Evolutionary conservation across 2,797 vertebrate genomes (phyloP), one percentile per base, ranked within the genome.

Genomic region (Brotula barbata): DNA sequence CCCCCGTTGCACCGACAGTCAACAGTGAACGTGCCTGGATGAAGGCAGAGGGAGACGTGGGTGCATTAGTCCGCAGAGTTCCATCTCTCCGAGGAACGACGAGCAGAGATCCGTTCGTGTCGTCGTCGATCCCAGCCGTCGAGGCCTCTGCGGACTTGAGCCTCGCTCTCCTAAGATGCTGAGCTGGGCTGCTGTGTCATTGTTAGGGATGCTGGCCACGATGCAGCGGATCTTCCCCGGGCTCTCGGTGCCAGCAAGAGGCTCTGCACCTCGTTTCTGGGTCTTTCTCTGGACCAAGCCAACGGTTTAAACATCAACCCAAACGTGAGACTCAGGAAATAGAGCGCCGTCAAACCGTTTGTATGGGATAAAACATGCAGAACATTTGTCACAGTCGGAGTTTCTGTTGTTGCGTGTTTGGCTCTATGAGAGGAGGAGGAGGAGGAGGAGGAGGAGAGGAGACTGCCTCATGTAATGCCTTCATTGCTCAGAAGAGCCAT

Each of bases 111-210:
- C 59, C 69, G 76, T 64, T 65, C 22, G 28, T 59, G 54, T n/a
- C n/a, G n/a, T n/a, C n/a, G n/a, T n/a, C n/a, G n/a, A n/a, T n/a
- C n/a, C 56, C 58, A 48, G 54, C 47, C 59, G 33, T 36, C 6
- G 12, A 31, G 44, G 14, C 61, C n/a, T 43, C 41, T 75, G 50
- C 65, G 25, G 47, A 17, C 8, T 42, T 13, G 12, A 60, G 40
- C 56, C 20, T 45, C 20, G 45, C 21, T 40, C 50, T 68, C 50
- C 55, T 22, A 62, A 68, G 49, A 62, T 50, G 56, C 64, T 52
- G 22, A 59, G 80, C 22, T 73, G 71, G 88, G 82, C 78, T 83
- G 84, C 85, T 89, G 88, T 87, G 89, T 90, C 91, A 87, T 84
- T 86, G 31, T 49, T 55, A 75, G 78, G 91, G 87, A 85, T 79